phyloP scores from a whole-genome alignment of 2,888 invertebrate species.

The Lasioglossum morio region DNA sequence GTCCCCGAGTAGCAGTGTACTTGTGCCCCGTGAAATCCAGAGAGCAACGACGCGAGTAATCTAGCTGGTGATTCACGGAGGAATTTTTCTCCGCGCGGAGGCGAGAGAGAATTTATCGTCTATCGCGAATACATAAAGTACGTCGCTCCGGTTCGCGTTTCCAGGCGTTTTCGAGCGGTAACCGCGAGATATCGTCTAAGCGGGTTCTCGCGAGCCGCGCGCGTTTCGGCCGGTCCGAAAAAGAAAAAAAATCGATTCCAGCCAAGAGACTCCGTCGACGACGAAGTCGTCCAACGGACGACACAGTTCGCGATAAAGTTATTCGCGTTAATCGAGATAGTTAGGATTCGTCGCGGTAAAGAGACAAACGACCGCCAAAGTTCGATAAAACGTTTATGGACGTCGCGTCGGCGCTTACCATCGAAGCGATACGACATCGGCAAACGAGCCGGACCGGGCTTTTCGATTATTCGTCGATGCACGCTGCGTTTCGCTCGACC shows the following conservation, averaged over 20 bases:
- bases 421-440: constrained; percentile 43
- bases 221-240: constrained; percentile 4
- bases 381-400: constrained; percentile 49
- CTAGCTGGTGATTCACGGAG: constrained; percentile 68
- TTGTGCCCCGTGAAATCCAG: constrained; percentile 69
- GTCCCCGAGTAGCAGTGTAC: constrained; percentile 55
- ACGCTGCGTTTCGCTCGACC: constrained; percentile 57
- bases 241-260: not conserved
- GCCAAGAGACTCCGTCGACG: constrained; percentile 51
- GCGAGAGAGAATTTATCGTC: constrained; percentile 60
- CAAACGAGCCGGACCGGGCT: constrained; percentile 40
- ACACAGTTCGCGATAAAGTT: not conserved
- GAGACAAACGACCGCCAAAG: constrained; percentile 37
- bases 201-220: not conserved
- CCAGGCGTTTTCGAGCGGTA: constrained; percentile 40
- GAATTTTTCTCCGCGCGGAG: constrained; percentile 60
- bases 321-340: constrained; percentile 21
- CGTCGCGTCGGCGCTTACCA: constrained; percentile 44
- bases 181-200: constrained; percentile 33
- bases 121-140: constrained; percentile 55
- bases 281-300: not conserved
- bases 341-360: constrained; percentile 18
- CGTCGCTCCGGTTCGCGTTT: constrained; percentile 40
- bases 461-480: constrained; percentile 64
- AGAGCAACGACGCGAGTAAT: constrained; percentile 66